Conservation (phyloP, 2,888 invertebrate genomes). For the Tachina grossa region DNA sequence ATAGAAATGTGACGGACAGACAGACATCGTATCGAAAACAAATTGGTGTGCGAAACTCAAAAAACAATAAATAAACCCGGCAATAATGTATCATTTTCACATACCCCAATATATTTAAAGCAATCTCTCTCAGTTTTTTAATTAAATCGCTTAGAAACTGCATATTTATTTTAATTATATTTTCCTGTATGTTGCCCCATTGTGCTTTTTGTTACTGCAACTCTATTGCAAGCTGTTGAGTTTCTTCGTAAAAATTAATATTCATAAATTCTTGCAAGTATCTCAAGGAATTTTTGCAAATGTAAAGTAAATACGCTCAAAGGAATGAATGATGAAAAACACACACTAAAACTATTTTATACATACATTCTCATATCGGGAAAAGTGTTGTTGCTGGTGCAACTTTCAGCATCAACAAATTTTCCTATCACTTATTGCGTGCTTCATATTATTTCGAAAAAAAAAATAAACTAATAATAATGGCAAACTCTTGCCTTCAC, state of each 20-base stretch:
- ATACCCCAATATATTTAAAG: too few relatives aligned
- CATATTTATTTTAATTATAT: neutral
- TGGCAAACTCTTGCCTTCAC: neutral
- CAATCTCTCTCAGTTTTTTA: neutral
- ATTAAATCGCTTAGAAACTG: neutral
- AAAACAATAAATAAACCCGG: too few relatives aligned
- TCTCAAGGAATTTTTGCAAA: neutral
- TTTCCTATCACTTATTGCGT: neutral
- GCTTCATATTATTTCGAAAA: neutral
- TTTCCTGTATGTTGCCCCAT: neutral
- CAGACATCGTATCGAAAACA: too few relatives aligned
- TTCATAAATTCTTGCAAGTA: conserved; percentile 26
- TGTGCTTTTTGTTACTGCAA: conserved; percentile 3
- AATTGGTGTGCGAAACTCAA: too few relatives aligned
- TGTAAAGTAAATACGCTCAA: conserved; percentile 1
- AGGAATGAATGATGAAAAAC: neutral
- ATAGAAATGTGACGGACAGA: too few relatives aligned
- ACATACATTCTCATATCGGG: neutral
- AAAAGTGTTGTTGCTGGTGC: neutral
- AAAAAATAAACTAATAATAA: too few relatives aligned
- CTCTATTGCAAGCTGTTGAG: conserved; percentile 13
- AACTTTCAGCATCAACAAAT: neutral
- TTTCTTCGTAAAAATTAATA: conserved; percentile 10
- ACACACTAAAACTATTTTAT: neutral
- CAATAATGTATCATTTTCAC: too few relatives aligned